phyloP scores from a whole-genome alignment of 92 coral and sea anemone species.

The Chrysogorgia sp. region DNA sequence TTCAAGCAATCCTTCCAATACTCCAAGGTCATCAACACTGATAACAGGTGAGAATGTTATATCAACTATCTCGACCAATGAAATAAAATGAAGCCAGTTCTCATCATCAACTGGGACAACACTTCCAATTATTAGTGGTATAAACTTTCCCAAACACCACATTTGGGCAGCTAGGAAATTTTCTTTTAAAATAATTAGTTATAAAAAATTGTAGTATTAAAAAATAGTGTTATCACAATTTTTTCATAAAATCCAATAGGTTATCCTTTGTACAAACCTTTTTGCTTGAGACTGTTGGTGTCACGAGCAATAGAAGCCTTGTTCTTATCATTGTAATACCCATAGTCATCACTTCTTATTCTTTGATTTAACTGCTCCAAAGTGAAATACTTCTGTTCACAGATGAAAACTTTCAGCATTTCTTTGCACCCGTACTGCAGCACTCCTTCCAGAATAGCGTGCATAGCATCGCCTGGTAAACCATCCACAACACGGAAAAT shows the following conservation, averaged over 20 bases:
- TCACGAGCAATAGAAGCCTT: constrained; percentile 50
- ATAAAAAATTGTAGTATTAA: too few relatives aligned
- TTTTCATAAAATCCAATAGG: too few relatives aligned
- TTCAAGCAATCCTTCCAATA: constrained; percentile 44
- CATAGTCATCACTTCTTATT: not conserved
- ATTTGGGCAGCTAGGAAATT: constrained; percentile 46
- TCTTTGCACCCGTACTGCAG: constrained; percentile 22
- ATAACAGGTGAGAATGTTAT: constrained; percentile 24
- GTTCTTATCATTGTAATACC: constrained; percentile 24
- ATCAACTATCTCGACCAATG: constrained; percentile 32
- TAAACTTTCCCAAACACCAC: constrained; percentile 51
- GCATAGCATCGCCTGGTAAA: constrained; percentile 19
- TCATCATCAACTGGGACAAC: constrained; percentile 42
- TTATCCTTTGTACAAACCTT: constrained; percentile 13
- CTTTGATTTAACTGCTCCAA: not conserved
- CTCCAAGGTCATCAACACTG: constrained; percentile 14
- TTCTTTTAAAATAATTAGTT: not conserved
- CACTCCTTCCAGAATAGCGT: constrained; percentile 6
- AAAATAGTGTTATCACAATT: too few relatives aligned
- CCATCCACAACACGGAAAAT: constrained; percentile 23
- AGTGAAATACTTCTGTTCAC: constrained; percentile 9
- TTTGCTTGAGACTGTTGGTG: constrained; percentile 52
- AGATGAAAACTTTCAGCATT: constrained; percentile 14
- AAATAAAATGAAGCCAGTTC: constrained; percentile 26
- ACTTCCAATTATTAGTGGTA: constrained; percentile 43